Conservation (phyloP, 92 coral and sea anemone species). For the Parazoanthus darwini region DNA sequence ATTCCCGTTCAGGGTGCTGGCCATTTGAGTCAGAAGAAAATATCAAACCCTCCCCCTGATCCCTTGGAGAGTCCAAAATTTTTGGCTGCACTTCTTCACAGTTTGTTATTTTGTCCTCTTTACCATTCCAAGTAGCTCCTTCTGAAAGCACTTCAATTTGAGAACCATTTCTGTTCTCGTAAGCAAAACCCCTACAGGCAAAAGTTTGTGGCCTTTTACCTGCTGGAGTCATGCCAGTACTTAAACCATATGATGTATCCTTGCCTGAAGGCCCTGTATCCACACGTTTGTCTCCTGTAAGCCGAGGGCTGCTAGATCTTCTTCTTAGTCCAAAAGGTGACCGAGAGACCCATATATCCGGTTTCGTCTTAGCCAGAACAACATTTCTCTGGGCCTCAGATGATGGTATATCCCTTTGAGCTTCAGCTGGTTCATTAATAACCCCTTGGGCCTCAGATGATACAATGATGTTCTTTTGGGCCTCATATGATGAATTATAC, state of each 20-base stretch:
- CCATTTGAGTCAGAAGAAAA: not conserved
- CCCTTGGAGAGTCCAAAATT: not conserved
- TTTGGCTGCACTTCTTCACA: not conserved
- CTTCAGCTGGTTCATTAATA: not conserved
- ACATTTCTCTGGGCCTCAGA: not conserved
- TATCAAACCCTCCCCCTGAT: not conserved
- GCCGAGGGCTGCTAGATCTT: conserved; percentile 8
- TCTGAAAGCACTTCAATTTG: not conserved
- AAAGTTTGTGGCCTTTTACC: conserved; percentile 24
- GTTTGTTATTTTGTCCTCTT: not conserved
- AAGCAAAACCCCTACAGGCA: too few relatives aligned
- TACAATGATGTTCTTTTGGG: not conserved
- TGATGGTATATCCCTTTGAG: not conserved
- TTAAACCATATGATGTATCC: not conserved
- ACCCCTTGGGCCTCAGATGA: too few relatives aligned
- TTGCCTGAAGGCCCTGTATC: not conserved
- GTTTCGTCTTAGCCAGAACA: not conserved
- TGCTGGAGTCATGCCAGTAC: not conserved
- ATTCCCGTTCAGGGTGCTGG: not conserved
- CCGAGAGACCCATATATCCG: not conserved
- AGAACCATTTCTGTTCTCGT: not conserved
- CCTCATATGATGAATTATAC: not conserved
- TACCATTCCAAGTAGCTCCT: not conserved
- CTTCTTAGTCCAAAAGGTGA: conserved; percentile 30
- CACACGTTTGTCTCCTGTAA: not conserved